A percentile compares a stretch with the other conserved stretches of the same genome.
Evolutionary conservation across 2,888 invertebrate genomes (phyloP).

Genomic region (Eudasyphora cyanicolor): DNA sequence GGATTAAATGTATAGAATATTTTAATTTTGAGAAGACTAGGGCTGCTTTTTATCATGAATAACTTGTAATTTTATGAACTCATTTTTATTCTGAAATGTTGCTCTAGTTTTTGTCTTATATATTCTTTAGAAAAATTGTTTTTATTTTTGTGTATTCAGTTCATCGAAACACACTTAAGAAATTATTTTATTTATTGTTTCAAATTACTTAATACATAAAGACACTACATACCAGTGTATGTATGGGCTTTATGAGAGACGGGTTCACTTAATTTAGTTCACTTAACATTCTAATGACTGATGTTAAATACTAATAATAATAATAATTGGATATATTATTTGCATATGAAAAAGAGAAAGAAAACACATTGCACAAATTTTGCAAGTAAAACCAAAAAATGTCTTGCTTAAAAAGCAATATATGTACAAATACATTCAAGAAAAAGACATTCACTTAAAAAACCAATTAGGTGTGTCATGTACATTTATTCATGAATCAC

Average conservation of each 20-base stretch:
- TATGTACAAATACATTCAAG: slow-evolving; percentile 17
- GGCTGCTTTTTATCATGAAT: not conserved
- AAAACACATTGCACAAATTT: slow-evolving; percentile 49
- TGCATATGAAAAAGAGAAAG: not conserved
- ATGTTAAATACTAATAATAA: slow-evolving; percentile 21
- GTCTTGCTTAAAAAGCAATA: slow-evolving; percentile 48
- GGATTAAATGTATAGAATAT: not conserved
- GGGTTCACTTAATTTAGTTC: slow-evolving; percentile 53
- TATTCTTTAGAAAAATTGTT: not conserved
- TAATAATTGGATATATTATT: not conserved
- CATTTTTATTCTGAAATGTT: not conserved
- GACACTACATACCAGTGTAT: not conserved
- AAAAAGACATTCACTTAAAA: slow-evolving; percentile 20
- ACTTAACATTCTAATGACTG: slow-evolving; percentile 35
- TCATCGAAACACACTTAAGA: not conserved
- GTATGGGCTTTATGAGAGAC: slow-evolving; percentile 38
- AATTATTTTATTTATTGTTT: not conserved
- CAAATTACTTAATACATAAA: slow-evolving; percentile 11
- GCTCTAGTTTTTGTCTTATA: not conserved
- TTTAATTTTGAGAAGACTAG: not conserved
- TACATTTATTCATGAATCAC: not conserved
- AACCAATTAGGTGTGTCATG: not conserved
- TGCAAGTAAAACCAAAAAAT: slow-evolving; percentile 45
- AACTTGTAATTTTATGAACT: not conserved
- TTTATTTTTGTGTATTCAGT: not conserved